Evolutionary conservation across 2,113 vertebrate genomes (phyloP).

Genomic region (Cyprinodon variegatus): DNA sequence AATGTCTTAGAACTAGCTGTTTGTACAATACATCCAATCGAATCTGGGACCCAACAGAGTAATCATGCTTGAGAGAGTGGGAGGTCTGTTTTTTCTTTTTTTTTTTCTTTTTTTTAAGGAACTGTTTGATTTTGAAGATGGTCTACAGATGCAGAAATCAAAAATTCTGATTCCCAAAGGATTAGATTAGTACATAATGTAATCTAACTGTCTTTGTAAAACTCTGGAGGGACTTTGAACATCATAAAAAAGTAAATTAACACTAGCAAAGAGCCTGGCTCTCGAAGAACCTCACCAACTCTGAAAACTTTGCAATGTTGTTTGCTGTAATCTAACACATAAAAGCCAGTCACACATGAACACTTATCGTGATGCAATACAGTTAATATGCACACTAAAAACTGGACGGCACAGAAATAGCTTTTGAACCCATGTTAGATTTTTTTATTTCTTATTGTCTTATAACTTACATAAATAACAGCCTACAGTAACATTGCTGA

Average conservation of each 20-base stretch:
- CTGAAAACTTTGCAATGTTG: no score
- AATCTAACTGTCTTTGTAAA: not conserved
- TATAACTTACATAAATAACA: not conserved
- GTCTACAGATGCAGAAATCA: no score
- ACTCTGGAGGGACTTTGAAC: not conserved
- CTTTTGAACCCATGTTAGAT: not conserved
- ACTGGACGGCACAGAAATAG: not conserved
- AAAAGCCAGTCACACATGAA: not conserved
- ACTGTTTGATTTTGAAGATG: no score
- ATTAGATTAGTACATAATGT: not conserved
- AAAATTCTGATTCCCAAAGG: no score
- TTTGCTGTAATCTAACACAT: no score
- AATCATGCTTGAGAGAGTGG: no score
- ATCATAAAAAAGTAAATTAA: not conserved
- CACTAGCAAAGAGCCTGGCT: not conserved
- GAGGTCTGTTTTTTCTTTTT: no score
- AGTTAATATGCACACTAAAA: not conserved
- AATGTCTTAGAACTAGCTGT: no score
- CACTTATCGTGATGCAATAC: not conserved
- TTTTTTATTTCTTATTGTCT: not conserved
- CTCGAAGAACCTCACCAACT: not conserved
- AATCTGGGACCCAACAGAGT: no score
- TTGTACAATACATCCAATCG: no score
- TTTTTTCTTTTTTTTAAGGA: no score
- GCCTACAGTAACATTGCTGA: not conserved